Base-by-base conservation (phyloP, 2,797 vertebrate species). In the Schizopygopsis pylzovi region DNA sequence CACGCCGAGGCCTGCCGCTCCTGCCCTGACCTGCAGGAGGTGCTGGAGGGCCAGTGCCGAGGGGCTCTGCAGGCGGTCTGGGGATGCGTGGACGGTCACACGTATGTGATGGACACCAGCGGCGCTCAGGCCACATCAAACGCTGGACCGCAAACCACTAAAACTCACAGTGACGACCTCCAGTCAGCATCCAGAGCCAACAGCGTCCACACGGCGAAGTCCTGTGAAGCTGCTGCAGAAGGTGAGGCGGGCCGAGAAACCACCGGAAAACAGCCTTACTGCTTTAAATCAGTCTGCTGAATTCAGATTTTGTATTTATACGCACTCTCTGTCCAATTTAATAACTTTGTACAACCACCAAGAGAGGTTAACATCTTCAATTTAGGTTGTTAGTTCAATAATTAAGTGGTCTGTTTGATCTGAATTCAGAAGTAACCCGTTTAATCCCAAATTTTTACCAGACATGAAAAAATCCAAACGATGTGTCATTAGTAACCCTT, bases 51-150 rank as follows among this genome's bases (percentile, higher is more conserved):
- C 0, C 96, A 93, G 91, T 98, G 96, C 92, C 94, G 95, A 6
- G 97, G 97, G 33, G 89, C 96, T 1, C 93, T 98, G 78, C 94
- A 92, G 79, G 96, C 96, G 0, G 92, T 97, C 65, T 99, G 98
- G 98, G 92, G 94, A 49, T 99, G 98, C 0, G 92, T 92, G 1
- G 93, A 95, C 0, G 98, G 98, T 28, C 98, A 99, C 82, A 94
- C 93, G 71, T 97, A 98, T 83, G 86, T 94, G 90, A 97, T 99
- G 97, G 95, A 97, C 85, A 91, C 96, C 0, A 1, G 61, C 28
- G 5, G 20, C 91, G 3, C 91, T 92, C 92, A 43, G 25, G 13
- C 43, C n/a, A 43, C 28, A 22, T 3, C 72, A 10, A 79, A 85
- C 49, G 59, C 93, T 4, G 56, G 63, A 8, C 28, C 28, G 6